These are phyloP conservation scores for Odontamblyopus rebecca DNA, from an alignment of 2,797 vertebrate species.

Conservation along the genomic window DNA sequence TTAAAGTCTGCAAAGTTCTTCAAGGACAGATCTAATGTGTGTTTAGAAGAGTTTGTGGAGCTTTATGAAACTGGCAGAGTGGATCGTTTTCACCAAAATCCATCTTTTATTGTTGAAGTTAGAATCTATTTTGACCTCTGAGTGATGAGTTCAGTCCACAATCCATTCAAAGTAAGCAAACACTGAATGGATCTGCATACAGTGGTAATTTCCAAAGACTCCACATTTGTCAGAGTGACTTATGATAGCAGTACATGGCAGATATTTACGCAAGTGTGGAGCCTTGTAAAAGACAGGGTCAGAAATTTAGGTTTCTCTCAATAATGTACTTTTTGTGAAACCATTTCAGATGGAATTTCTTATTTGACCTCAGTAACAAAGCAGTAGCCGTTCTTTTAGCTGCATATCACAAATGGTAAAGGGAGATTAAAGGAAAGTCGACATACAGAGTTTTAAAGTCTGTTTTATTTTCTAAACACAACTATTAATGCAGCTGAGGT, in stretches of 20 bases:
- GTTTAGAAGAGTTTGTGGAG: background rate
- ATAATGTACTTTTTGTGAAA: background rate
- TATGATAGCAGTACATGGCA: background rate
- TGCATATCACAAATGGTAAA: too few species aligned
- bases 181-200: background rate
- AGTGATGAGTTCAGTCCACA: background rate
- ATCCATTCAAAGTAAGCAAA: background rate
- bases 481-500: too few species aligned
- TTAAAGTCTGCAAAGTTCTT: background rate
- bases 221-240: background rate
- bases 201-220: background rate
- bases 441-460: too few species aligned
- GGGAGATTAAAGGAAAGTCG: too few species aligned
- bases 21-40: background rate
- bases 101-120: constrained; percentile 2
- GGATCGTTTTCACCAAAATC: background rate
- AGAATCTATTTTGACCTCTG: constrained; percentile 2
- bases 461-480: too few species aligned
- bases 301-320: background rate
- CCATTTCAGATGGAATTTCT: background rate
- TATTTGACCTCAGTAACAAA: background rate
- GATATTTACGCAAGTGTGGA: background rate
- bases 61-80: background rate
- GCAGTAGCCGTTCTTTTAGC: too few species aligned
- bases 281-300: background rate